Evolutionary conservation across 2,113 vertebrate species (phyloP).

Genomic region (Siphamia tubifer): DNA sequence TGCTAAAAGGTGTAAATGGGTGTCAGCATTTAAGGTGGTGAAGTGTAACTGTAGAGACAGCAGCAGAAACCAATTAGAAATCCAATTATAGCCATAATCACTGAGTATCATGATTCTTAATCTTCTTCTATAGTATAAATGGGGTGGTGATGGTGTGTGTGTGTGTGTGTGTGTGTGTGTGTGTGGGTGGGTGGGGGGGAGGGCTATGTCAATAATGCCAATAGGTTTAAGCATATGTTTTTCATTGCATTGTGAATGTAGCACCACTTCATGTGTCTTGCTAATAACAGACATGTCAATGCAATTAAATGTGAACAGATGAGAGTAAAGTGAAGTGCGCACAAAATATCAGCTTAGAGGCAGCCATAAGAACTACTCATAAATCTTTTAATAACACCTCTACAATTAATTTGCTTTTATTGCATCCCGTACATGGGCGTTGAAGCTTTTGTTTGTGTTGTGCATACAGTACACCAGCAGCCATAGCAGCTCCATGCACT

Average conservation of each 20-base stretch:
- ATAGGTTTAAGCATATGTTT: too few species aligned
- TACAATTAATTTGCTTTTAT: slow-evolving; percentile 7
- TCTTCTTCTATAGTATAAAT: not conserved
- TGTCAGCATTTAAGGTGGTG: slow-evolving; percentile 17
- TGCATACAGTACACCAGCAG: not conserved
- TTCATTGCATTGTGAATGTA: not conserved
- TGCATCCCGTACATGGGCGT: not conserved
- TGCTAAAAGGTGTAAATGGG: slow-evolving; percentile 24
- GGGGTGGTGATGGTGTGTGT: too few species aligned
- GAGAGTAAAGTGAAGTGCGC: too few species aligned
- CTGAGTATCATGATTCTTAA: slow-evolving; percentile 21
- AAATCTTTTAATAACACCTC: not conserved
- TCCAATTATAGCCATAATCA: slow-evolving; percentile 58
- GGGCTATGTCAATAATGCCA: not conserved
- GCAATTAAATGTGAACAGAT: too few species aligned
- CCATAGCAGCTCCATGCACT: not conserved
- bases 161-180: too few species aligned
- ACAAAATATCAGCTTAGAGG: not conserved
- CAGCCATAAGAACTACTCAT: not conserved
- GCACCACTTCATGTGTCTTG: not conserved
- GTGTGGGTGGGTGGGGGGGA: too few species aligned
- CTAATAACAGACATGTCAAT: too few species aligned
- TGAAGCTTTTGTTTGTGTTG: not conserved
- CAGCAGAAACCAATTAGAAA: slow-evolving; percentile 59
- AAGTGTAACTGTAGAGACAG: slow-evolving; percentile 32